Evolutionary conservation across 1,140 invertebrate genomes (phyloP).

Genomic region (Euura saliciscinereae): DNA sequence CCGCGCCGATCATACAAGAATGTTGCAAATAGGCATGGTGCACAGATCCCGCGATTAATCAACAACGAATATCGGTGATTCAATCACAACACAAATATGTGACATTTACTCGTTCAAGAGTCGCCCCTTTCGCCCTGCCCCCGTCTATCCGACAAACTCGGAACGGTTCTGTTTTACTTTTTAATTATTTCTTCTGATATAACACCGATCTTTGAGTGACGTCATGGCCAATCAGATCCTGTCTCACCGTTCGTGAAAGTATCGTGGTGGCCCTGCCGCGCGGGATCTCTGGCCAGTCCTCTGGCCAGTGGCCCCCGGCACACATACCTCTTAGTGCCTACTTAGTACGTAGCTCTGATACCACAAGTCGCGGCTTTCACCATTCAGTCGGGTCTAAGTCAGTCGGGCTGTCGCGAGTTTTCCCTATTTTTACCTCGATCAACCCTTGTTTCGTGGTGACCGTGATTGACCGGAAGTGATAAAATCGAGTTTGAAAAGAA

Average conservation of each 20-base stretch:
- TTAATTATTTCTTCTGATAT: not conserved
- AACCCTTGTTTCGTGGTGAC: too few relatives aligned
- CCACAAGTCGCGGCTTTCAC: too few relatives aligned
- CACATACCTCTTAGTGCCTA: not conserved
- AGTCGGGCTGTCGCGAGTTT: too few relatives aligned
- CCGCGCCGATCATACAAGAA: too few relatives aligned
- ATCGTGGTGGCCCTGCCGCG: not conserved
- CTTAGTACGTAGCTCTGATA: not conserved
- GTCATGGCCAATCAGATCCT: not conserved
- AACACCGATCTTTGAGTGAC: not conserved
- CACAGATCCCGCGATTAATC: too few relatives aligned
- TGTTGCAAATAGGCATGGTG: too few relatives aligned
- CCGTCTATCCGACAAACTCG: not conserved
- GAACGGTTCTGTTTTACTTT: not conserved
- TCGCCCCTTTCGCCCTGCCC: not conserved
- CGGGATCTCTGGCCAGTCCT: constrained; percentile 2
- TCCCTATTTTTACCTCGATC: too few relatives aligned
- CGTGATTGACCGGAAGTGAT: too few relatives aligned
- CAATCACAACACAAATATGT: not conserved
- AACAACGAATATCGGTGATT: not conserved
- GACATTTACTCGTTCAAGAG: not conserved
- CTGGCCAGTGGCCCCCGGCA: constrained; percentile 2
- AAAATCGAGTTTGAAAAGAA: too few relatives aligned
- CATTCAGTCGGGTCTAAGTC: too few relatives aligned
- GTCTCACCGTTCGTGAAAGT: not conserved